Percentiles rank a stretch among this genome's conserved stretches.
Conservation (phyloP, 2,888 invertebrate genomes). For the Caenorhabditis drosophilae region DNA sequence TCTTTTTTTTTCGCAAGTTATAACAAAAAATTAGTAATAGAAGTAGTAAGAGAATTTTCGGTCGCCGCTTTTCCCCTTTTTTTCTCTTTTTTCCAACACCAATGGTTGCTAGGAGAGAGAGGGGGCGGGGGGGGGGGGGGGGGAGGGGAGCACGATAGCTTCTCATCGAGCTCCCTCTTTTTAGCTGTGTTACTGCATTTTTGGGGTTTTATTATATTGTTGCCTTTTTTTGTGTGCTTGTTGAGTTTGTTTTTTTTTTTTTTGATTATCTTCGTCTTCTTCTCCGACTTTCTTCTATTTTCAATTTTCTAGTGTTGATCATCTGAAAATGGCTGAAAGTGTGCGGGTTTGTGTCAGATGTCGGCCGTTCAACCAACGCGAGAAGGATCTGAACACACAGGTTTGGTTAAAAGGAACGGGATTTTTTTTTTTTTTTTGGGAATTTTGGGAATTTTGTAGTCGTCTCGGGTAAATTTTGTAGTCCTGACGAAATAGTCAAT, state of each 20-base stretch:
- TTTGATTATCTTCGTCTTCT: background rate
- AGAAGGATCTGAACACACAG: slow-evolving; percentile 77
- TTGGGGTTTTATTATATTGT: too few species aligned
- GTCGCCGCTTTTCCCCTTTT: too few species aligned
- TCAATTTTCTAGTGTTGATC: background rate
- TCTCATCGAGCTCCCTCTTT: too few species aligned
- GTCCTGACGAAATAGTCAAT: too few species aligned
- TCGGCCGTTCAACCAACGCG: slow-evolving; percentile 83
- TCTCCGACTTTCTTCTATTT: background rate
- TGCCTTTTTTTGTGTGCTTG: background rate
- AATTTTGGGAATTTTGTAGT: background rate
- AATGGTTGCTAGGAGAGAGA: too few species aligned
- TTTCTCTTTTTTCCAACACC: too few species aligned
- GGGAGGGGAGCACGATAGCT: too few species aligned
- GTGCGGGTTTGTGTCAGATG: slow-evolving; percentile 85
- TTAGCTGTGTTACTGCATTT: slow-evolving; percentile 8
- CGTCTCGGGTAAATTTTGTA: background rate
- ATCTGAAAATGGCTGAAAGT: slow-evolving; percentile 49
- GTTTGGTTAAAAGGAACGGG: slow-evolving; percentile 66
- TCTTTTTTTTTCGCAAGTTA: too few species aligned
- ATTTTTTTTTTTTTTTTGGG: background rate
- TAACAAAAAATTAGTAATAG: too few species aligned
- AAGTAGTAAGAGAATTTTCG: too few species aligned
- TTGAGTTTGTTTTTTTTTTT: background rate
- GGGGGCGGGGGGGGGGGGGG: too few species aligned